Percentiles rank a stretch among this genome's conserved stretches.
Conservation (phyloP, 2,797 vertebrate species). For the Oceanodroma leucorhoa region DNA sequence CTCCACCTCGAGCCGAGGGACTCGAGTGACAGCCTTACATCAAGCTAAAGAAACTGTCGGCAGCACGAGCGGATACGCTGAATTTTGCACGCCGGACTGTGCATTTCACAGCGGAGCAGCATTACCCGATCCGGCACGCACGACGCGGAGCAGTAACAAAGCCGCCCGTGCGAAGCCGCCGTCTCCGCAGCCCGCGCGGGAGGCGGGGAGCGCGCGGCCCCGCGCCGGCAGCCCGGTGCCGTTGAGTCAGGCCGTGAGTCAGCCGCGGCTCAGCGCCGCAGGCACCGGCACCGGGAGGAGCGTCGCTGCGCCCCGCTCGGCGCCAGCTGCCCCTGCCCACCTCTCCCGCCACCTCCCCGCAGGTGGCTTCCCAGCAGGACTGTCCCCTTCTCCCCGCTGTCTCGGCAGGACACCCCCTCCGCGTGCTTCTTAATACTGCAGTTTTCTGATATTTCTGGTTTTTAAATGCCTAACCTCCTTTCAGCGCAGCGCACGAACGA, state of each 20-base stretch:
- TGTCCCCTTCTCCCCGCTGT: background rate
- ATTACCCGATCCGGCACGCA: accelerated
- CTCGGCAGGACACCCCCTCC: accelerated
- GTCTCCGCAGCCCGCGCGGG: background rate
- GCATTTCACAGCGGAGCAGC: accelerated
- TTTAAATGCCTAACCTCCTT: background rate
- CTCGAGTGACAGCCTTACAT: accelerated
- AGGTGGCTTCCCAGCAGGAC: background rate
- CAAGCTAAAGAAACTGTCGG: accelerated
- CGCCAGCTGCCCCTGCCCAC: background rate
- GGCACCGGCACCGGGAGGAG: background rate
- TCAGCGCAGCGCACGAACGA: accelerated
- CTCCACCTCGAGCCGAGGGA: background rate
- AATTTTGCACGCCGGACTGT: accelerated
- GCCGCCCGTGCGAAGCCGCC: background rate
- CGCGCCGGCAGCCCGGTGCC: background rate
- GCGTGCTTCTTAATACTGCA: accelerated
- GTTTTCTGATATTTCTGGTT: background rate
- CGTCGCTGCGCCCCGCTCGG: background rate
- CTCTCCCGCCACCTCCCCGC: background rate
- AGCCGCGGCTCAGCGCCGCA: background rate
- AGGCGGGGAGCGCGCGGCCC: background rate
- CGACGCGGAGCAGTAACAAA: accelerated
- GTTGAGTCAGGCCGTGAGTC: constrained; percentile 49
- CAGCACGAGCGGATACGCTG: accelerated